Evolutionary conservation across 2,888 invertebrate genomes (phyloP).

Genomic region (Clusia tigrina): DNA sequence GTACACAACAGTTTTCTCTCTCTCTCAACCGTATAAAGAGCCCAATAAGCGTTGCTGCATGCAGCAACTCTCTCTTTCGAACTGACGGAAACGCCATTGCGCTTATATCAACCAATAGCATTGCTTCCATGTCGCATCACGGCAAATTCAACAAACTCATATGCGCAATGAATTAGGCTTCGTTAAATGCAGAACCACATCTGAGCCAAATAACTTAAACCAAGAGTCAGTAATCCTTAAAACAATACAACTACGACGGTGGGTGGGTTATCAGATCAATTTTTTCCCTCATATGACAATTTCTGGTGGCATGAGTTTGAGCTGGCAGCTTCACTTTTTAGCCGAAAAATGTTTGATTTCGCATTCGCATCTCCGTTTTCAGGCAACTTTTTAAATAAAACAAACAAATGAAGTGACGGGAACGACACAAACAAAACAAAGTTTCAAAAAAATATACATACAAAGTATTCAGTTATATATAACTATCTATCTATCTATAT

Average conservation of each 20-base stretch:
- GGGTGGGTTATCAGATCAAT: constrained; percentile 11
- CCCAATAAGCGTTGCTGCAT: too few species aligned
- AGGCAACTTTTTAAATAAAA: constrained; percentile 25
- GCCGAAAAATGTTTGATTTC: constrained; percentile 27
- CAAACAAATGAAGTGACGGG: constrained; percentile 31
- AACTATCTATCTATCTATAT: too few species aligned
- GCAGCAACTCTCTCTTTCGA: constrained; percentile 34
- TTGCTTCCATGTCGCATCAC: constrained; percentile 13
- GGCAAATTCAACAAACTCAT: constrained; percentile 16
- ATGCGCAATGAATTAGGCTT: constrained; percentile 58
- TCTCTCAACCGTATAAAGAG: too few species aligned
- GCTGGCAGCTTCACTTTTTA: background rate
- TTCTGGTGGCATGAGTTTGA: background rate
- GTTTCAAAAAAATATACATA: too few species aligned
- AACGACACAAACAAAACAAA: constrained; percentile 29
- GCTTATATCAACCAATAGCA: constrained; percentile 33
- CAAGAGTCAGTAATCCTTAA: constrained; percentile 40
- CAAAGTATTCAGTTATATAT: too few species aligned
- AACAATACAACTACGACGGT: constrained; percentile 45
- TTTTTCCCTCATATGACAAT: background rate
- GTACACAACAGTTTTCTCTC: too few species aligned
- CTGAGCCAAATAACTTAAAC: constrained; percentile 17
- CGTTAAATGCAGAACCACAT: constrained; percentile 46
- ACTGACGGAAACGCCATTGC: constrained; percentile 19
- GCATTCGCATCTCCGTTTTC: constrained; percentile 29